phyloP scores from a whole-genome alignment of 2,888 invertebrate genomes.

The Lasioglossum malachurum region DNA sequence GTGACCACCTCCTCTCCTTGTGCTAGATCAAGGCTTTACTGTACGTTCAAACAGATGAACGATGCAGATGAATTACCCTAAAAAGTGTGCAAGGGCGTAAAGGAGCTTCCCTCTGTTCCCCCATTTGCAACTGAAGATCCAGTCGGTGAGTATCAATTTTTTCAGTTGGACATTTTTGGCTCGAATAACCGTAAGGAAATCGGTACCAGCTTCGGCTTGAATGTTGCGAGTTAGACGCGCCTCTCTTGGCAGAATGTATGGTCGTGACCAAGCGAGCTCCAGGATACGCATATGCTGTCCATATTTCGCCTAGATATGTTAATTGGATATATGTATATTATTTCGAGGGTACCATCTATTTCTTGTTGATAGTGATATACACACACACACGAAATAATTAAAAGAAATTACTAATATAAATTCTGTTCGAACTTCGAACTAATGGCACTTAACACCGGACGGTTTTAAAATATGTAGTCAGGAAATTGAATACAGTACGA shows the following conservation, averaged over 20 bases:
- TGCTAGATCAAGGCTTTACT: no score
- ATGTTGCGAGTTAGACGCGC: conserved; percentile 81
- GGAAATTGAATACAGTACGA: no score
- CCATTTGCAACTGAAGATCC: conserved; percentile 85
- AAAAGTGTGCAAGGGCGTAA: conserved; percentile 79
- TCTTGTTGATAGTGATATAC: no score
- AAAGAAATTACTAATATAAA: no score
- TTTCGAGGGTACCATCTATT: no score
- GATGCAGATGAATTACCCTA: conserved; percentile 75
- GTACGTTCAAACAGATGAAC: background rate
- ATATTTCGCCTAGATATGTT: conserved; percentile 79
- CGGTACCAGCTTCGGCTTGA: conserved; percentile 83
- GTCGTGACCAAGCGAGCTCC: conserved; percentile 85
- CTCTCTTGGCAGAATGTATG: conserved; percentile 79
- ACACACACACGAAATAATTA: no score
- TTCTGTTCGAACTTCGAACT: no score
- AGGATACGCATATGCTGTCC: conserved; percentile 84
- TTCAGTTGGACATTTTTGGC: conserved; percentile 84
- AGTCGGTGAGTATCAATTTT: conserved; percentile 84
- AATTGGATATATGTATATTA: background rate
- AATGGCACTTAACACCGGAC: no score
- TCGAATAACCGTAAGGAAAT: conserved; percentile 82
- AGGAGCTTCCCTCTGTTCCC: conserved; percentile 80
- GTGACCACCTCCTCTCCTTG: no score
- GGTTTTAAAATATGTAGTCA: no score